Evolutionary conservation across 2,797 vertebrate genomes (phyloP).

Genomic region (Chiloscyllium punctatum): DNA sequence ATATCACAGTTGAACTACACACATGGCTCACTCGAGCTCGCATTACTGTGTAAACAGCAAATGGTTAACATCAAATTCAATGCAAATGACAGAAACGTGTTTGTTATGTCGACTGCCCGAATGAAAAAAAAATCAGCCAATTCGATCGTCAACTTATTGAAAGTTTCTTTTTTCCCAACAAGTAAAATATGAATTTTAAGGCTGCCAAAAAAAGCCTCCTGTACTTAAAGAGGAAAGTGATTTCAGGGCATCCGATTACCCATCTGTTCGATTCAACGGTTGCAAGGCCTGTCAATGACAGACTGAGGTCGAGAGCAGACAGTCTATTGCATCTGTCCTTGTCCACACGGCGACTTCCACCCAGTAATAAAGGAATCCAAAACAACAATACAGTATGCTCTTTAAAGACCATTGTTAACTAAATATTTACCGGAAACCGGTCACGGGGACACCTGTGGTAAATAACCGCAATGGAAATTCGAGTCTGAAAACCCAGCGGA

Average conservation of each 20-base stretch:
- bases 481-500: background rate
- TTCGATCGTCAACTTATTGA: background rate
- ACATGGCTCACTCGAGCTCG: background rate
- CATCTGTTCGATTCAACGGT: constrained; percentile 52
- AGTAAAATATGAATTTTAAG: background rate
- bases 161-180: too few relatives aligned
- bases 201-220: background rate
- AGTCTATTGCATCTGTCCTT: background rate
- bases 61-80: background rate
- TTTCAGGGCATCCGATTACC: constrained; percentile 61
- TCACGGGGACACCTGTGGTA: background rate
- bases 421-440: background rate
- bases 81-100: background rate
- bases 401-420: background rate
- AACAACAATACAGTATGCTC: background rate
- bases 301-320: constrained; percentile 55
- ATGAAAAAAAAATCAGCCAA: background rate
- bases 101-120: background rate
- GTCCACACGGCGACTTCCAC: background rate
- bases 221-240: constrained; percentile 51
- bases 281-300: constrained; percentile 47
- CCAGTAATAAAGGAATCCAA: background rate
- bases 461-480: background rate
- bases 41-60: background rate
- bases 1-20: background rate